Conservation (phyloP, 2,888 invertebrate genomes). For the Acrocyrtus sp. region DNA sequence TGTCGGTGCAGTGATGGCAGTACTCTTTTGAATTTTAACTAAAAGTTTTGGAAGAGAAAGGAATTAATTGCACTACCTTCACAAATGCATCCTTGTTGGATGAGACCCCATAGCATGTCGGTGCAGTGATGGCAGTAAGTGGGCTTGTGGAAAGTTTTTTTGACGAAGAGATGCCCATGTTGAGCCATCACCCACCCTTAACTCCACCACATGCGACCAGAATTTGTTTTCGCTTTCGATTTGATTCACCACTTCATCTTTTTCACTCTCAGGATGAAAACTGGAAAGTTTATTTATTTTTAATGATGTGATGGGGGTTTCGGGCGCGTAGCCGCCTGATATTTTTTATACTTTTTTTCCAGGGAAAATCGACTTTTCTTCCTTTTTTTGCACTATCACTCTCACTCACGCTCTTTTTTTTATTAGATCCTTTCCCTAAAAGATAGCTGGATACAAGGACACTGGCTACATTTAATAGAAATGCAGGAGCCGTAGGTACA, state of each 20-base stretch:
- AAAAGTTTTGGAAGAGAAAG: not conserved
- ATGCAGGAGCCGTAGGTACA: no score
- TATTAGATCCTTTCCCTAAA: no score
- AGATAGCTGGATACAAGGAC: no score
- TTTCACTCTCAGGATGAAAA: constrained; percentile 12
- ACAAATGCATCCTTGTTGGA: constrained; percentile 99
- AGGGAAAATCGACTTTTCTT: no score
- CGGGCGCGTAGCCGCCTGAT: no score
- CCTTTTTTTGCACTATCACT: no score
- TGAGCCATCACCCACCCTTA: constrained; percentile 72
- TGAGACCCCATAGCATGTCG: constrained; percentile 99
- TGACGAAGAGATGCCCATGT: constrained; percentile 97
- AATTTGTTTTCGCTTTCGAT: constrained; percentile 29
- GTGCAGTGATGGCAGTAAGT: constrained; percentile 99
- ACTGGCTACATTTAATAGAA: no score
- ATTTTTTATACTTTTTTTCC: no score
- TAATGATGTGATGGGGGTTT: no score
- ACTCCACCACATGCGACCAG: constrained; percentile 72
- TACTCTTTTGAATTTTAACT: constrained; percentile 71
- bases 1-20: constrained; percentile 99
- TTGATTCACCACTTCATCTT: constrained; percentile 49
- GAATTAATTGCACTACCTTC: constrained; percentile 80
- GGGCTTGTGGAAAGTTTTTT: constrained; percentile 99
- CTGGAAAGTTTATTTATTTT: no score
- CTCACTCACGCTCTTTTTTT: no score